phyloP scores from a whole-genome alignment of 2,797 vertebrate genomes.

The Trachops cirrhosus region DNA sequence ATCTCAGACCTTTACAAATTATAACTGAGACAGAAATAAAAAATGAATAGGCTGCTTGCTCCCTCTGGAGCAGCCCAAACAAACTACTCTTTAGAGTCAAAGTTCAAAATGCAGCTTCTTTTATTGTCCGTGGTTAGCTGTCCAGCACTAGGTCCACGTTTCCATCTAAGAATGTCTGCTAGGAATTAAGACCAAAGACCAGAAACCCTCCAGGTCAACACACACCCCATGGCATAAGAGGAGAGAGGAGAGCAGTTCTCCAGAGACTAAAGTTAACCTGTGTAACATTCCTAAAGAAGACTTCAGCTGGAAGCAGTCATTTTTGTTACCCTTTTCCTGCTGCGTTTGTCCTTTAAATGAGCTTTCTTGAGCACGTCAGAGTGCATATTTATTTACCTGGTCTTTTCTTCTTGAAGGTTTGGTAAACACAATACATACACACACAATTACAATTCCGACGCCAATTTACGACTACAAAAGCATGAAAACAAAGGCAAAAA shows the following conservation, averaged over 20 bases:
- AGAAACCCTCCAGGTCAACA: background rate
- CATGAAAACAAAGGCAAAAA: background rate
- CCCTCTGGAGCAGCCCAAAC: background rate
- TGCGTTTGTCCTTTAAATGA: background rate
- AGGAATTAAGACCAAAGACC: background rate
- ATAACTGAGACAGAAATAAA: background rate
- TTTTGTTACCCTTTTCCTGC: background rate
- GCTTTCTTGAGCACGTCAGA: background rate
- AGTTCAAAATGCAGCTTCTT: background rate
- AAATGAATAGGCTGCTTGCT: background rate
- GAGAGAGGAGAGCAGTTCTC: background rate
- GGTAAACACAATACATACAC: background rate
- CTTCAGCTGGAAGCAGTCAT: background rate
- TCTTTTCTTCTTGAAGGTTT: background rate
- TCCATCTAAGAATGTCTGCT: background rate
- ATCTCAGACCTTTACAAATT: background rate
- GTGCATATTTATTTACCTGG: background rate
- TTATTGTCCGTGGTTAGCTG: background rate
- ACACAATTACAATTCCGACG: background rate
- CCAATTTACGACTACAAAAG: background rate
- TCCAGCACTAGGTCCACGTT: background rate
- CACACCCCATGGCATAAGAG: background rate
- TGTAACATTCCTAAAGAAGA: background rate
- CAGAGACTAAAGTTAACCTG: background rate
- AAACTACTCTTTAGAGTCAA: background rate